These are phyloP conservation scores for Aix galericulata DNA, from an alignment of 2,113 vertebrate genomes.

Conservation along the genomic window DNA sequence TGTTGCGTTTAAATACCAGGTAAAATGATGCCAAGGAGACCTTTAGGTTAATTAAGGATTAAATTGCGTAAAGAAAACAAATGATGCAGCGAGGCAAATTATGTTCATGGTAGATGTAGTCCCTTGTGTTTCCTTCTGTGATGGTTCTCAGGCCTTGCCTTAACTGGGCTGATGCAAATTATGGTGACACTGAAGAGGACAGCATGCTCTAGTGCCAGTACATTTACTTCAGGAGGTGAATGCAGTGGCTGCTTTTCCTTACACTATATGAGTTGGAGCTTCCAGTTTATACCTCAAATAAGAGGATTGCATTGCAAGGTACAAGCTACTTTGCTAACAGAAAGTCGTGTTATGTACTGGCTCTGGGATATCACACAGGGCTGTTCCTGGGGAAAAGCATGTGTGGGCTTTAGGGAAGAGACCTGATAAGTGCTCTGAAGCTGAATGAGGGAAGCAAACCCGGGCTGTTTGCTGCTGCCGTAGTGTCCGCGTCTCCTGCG, in stretches of 20 bases:
- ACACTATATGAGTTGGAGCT: neutral
- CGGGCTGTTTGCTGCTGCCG: neutral
- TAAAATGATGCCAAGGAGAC: constrained; percentile 44
- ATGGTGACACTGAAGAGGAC: neutral
- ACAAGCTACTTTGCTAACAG: neutral
- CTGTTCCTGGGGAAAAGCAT: neutral
- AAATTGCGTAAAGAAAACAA: constrained; percentile 19
- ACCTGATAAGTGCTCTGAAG: neutral
- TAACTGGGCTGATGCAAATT: neutral
- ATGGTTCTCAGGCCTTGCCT: constrained; percentile 57
- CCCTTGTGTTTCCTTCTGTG: constrained; percentile 60
- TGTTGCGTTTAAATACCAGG: constrained; percentile 59
- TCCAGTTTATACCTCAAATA: neutral
- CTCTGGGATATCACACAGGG: neutral
- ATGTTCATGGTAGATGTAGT: constrained; percentile 49
- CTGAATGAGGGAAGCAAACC: neutral
- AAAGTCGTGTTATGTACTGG: neutral
- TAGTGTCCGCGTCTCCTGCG: neutral
- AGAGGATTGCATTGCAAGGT: neutral
- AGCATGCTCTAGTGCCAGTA: neutral
- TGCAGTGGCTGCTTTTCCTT: neutral
- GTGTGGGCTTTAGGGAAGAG: neutral
- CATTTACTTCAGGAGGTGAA: neutral
- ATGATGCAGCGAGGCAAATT: constrained; percentile 38
- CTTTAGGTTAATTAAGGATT: constrained; percentile 75